Conservation (phyloP, 2,888 invertebrate species). For the Zootermopsis nevadensis region DNA sequence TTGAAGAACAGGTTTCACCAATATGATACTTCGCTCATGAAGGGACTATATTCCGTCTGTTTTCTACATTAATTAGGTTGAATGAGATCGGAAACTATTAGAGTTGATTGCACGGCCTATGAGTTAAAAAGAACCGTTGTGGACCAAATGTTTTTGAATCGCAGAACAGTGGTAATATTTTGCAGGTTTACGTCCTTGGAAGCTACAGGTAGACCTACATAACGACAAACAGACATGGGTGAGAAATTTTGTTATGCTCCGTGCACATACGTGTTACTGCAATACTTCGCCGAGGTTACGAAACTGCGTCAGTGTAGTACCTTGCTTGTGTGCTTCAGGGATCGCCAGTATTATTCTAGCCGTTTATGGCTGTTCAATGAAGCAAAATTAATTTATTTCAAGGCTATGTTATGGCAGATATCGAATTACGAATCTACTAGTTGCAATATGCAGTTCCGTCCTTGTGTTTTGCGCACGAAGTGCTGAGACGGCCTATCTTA, state of each 20-base stretch:
- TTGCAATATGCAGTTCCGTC: too few relatives aligned
- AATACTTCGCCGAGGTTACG: background rate
- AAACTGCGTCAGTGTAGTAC: background rate
- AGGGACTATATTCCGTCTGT: too few relatives aligned
- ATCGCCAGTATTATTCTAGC: background rate
- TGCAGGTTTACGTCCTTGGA: background rate
- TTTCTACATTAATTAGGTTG: too few relatives aligned
- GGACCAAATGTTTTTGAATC: background rate
- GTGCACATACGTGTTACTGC: background rate
- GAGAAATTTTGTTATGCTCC: slow-evolving; percentile 7
- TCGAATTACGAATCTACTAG: too few relatives aligned
- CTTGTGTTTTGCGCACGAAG: too few relatives aligned
- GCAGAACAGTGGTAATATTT: background rate
- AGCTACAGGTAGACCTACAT: background rate
- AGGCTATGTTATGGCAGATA: too few relatives aligned
- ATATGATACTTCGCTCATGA: too few relatives aligned
- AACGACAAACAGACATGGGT: background rate
- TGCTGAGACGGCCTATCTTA: too few relatives aligned
- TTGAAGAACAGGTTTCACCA: too few relatives aligned
- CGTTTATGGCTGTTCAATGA: too few relatives aligned
- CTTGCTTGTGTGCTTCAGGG: background rate
- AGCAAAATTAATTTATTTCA: background rate
- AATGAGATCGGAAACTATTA: too few relatives aligned
- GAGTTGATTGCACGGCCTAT: too few relatives aligned
- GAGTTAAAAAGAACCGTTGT: background rate